Base-by-base conservation (phyloP, 2,888 invertebrate genomes). In the Notodonta ziczac region DNA sequence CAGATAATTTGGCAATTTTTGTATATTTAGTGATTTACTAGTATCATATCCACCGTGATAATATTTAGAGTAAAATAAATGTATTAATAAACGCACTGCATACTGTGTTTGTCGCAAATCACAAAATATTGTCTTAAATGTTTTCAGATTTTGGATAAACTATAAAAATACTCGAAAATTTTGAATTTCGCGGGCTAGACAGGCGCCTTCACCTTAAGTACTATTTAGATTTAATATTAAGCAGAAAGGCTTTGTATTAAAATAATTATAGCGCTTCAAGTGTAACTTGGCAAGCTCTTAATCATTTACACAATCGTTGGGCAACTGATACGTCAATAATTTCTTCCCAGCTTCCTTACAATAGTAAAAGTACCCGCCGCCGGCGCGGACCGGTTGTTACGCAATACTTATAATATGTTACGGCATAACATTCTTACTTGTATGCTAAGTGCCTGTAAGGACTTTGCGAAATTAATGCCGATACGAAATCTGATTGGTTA, bases 261-360 rank as follows among this genome's bases (percentile, higher is more conserved):
- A 42, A 42, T 10, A 42, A 10, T 42, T 12, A n/a, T n/a, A n/a
- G n/a, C 10, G 5, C 5, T 46, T 12, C 44, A n/a, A 46, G 13
- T n/a, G 2, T 46, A n/a, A 46, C 46, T 46, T n/a, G n/a, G 46
- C 46, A n/a, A 46, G 46, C 46, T 24, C 16, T 51, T 24, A 7
- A 51, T 24, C 10, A 51, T 24, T 51, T 24, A 51, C 32, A 51
- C 12, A 51, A 24, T 58, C 59, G 44, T 65, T 66, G 61, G 58
- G 69, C 53, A 70, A 74, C 44, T 53, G 48, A 63, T 65, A 67
- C 44, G 60, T 32, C 58, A n/a, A 69, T 55, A 65, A 64, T 63
- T 65, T 70, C 74, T 74, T 72, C 68, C 60, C 60, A 60, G 67
- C 66, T 74, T 73, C 61, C 70, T 63, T 56, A 60, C 70, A 63